Evolutionary conservation across 2,797 vertebrate species (phyloP).

Genomic region (Kryptopterus vitreolus): DNA sequence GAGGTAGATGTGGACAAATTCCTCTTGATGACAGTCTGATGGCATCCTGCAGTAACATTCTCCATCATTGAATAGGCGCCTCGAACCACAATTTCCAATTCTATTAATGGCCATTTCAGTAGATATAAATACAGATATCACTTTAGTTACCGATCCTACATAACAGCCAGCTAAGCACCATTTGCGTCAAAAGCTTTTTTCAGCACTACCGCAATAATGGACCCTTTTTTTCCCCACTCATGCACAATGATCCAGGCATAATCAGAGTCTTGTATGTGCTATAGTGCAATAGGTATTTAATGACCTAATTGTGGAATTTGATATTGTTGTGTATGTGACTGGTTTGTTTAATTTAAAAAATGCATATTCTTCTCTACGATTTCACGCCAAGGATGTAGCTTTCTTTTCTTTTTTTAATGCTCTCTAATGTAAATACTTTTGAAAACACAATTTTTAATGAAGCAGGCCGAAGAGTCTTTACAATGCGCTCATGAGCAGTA

Average conservation of each 20-base stretch:
- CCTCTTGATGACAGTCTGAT: slow-evolving; percentile 1
- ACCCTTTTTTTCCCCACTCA: not conserved
- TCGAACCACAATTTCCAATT: not conserved
- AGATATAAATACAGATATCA: not conserved
- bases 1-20: not conserved
- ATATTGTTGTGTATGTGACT: not conserved
- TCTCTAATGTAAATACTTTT: too few species aligned
- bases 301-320: not conserved
- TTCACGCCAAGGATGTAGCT: too few species aligned
- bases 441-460: too few species aligned
- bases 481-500: too few species aligned
- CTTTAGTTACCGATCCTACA: not conserved
- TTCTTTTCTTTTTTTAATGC: too few species aligned
- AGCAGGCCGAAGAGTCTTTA: too few species aligned
- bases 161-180: not conserved
- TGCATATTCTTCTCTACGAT: too few species aligned
- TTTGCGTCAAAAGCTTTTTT: not conserved
- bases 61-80: not conserved
- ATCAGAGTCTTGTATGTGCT: not conserved
- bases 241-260: not conserved
- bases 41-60: not conserved
- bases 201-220: not conserved
- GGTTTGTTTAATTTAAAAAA: too few species aligned
- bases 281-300: not conserved
- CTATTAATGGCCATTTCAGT: not conserved